Evolutionary conservation across 2,888 invertebrate species (phyloP).

Genomic region (Eupithecia exiguata): DNA sequence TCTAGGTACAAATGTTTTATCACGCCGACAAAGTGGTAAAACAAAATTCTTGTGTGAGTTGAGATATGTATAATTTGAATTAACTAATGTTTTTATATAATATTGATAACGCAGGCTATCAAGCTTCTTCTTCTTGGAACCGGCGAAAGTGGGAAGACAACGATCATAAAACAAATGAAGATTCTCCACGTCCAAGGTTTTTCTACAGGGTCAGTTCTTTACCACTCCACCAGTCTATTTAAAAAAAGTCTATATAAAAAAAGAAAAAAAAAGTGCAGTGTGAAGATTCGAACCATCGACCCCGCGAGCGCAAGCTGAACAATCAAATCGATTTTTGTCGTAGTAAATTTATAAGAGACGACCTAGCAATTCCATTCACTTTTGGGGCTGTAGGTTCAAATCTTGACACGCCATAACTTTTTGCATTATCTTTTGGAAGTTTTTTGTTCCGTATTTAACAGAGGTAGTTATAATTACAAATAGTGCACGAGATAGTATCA

Average conservation of each 20-base stretch:
- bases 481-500: background rate
- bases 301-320: background rate
- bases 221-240: background rate
- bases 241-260: background rate
- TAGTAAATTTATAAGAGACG: background rate
- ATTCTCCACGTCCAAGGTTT: constrained; percentile 92
- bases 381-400: background rate
- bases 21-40: background rate
- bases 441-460: background rate
- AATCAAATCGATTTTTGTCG: background rate
- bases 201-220: constrained; percentile 83
- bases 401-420: background rate
- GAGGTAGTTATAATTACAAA: background rate
- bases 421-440: background rate
- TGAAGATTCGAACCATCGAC: background rate
- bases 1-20: too few species aligned
- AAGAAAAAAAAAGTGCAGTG: background rate
- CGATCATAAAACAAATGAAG: constrained; percentile 94
- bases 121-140: constrained; percentile 87
- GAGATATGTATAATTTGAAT: too few species aligned
- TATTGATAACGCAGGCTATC: constrained; percentile 65
- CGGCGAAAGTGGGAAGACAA: constrained; percentile 93
- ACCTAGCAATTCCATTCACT: background rate
- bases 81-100: background rate
- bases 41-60: too few species aligned